Base-by-base conservation (phyloP, 2,797 vertebrate genomes). In the Lagodon rhomboides region DNA sequence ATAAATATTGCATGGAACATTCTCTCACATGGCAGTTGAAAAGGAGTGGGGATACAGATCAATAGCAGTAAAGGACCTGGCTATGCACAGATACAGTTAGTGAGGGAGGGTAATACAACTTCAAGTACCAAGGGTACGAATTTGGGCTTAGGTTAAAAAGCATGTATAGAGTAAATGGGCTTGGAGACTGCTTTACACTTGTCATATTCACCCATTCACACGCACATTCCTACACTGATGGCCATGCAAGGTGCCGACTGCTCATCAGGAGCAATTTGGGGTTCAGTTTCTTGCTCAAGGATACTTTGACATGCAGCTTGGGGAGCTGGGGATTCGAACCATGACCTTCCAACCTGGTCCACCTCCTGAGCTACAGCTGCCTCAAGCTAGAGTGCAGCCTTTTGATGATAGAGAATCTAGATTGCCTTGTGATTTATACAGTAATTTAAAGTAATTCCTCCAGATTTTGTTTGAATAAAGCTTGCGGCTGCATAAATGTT, bases 1-100 rank as follows among this genome's bases (percentile, higher is more conserved):
- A 90, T 93, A 87, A 84, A 92, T 92, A 85, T 92, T 91, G 89
- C 51, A 91, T 90, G 75, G 61, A 74, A 75, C 69, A 75, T 81
- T 89, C 89, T 80, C 66, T 75, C 79, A 73, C 74, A 68, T 63
- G 84, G 53, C 68, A 74, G 85, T 80, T 86, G 73, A 82, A 87
- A 87, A 65, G 44, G 60, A 70, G 65, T 38, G 49, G 12, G 68
- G 71, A 75, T 79, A 61, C 5, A 83, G 83, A 91, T 93, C 85
- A 89, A 82, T 87, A 83, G 56, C 59, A 77, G 71, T 64, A 23
- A 71, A 64, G 68, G 69, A 84, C 83, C 83, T 85, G 74, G 81
- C 63, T 77, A 70, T 85, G 65, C 55, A 74, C 23, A 75, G 80
- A 86, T 87, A 73, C 41, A 30, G 59, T 74, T 73, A 49, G 53